Base-by-base conservation (phyloP, 1,140 invertebrate genomes). In the Eulimnadia texana region DNA sequence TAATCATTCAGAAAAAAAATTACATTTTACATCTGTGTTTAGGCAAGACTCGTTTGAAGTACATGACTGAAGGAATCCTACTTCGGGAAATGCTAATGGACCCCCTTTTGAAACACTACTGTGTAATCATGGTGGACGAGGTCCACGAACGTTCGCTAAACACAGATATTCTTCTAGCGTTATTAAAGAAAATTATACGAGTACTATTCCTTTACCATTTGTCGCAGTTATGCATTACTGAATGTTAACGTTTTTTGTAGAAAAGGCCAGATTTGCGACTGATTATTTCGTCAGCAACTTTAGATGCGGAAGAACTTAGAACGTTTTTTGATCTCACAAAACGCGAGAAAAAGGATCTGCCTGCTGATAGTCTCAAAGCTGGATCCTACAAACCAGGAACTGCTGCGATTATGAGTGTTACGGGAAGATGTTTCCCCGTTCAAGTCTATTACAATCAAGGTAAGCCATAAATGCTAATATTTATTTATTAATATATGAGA, bases 21-120 rank as follows among this genome's bases (percentile, higher is more conserved):
- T 42, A 16, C 16, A 6, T 42, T 42, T 59, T 58, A 53, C 51
- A 53, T 42, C 33, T n/a, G n/a, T n/a, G n/a, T 58, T 33, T 24
- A 59, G 20, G 24, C 1, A 55, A 25, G 16, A 57, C 27, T 16
- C 47, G 65, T 60, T 79, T 80, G 29, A 71, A 91, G 84, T 98
- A 88, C 69, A 84, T 98, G 80, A 98, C 96, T 0, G 94, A 98
- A 77, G 96, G 94, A 2, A 88, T 98, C 65, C 72, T 99, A 10
- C 76, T 98, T 3, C 74, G 91, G 47, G 94, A 98, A 78, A 90
- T 98, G 80, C 92, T 98, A 79, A 80, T 81, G 1, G 94, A 98
- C 76, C 95, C 95, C 0, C 72, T 99, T 16, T 76, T 98, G 1
- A 84, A 84, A 64, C 83, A 85, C 64, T 98, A 97, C 71, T 85